Percentiles rank a stretch among this genome's conserved stretches.
Evolutionary conservation across 2,113 vertebrate genomes (phyloP).

Genomic region (Lophochroa leadbeateri): DNA sequence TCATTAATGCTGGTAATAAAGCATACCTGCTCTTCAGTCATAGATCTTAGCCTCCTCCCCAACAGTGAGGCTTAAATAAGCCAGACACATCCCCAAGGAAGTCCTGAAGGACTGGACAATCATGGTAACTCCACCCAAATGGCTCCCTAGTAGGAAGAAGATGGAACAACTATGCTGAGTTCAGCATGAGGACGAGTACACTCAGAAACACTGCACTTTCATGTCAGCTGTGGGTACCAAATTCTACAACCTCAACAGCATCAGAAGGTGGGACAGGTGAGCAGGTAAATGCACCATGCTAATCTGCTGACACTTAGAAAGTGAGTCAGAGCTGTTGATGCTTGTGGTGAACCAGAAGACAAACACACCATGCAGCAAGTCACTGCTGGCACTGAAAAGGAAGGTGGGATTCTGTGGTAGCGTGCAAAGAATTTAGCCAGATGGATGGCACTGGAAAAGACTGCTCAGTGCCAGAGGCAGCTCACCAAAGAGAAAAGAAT

Average conservation of each 20-base stretch:
- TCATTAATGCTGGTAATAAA: not conserved
- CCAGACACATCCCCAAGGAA: not conserved
- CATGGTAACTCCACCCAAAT: not conserved
- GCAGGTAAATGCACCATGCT: not conserved
- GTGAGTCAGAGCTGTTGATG: conserved; percentile 1
- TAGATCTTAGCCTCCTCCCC: not conserved
- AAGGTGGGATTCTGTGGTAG: not conserved
- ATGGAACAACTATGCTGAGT: not conserved
- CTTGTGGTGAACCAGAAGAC: not conserved
- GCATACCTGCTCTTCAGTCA: not conserved
- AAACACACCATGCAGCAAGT: not conserved
- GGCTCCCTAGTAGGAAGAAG: not conserved
- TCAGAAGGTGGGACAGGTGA: not conserved
- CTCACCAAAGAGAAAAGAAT: not conserved
- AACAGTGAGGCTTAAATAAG: not conserved
- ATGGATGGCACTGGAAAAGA: not conserved
- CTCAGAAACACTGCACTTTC: not conserved
- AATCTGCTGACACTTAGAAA: not conserved
- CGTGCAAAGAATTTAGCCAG: not conserved
- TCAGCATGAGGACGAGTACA: not conserved
- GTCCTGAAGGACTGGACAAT: not conserved
- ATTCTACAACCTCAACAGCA: not conserved
- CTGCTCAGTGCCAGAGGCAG: not conserved
- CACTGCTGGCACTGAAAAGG: not conserved
- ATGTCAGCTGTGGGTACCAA: not conserved